phyloP scores from a whole-genome alignment of 2,888 invertebrate genomes.

The Synanthedon myopaeformis region DNA sequence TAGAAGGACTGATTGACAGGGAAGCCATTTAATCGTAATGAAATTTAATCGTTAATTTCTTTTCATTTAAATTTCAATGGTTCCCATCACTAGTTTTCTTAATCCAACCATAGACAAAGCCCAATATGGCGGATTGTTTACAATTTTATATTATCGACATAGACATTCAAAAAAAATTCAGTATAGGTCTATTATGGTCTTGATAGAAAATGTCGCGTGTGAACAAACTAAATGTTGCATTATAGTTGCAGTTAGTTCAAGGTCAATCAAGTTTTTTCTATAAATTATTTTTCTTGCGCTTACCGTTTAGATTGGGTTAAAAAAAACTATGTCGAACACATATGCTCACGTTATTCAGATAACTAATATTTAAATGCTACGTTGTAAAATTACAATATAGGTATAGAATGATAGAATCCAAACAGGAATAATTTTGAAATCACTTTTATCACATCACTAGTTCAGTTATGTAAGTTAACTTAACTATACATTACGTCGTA shows the following conservation, averaged over 20 bases:
- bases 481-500: slow-evolving; percentile 13
- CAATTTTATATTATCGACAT: too few species aligned
- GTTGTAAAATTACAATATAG: background rate
- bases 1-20: too few species aligned
- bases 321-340: slow-evolving; percentile 32
- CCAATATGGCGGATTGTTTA: too few species aligned
- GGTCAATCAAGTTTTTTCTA: background rate
- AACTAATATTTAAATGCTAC: slow-evolving; percentile 37
- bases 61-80: too few species aligned
- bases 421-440: slow-evolving; percentile 4
- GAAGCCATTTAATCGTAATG: too few species aligned
- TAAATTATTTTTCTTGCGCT: slow-evolving; percentile 10
- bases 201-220: too few species aligned
- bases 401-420: too few species aligned
- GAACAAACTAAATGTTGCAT: background rate
- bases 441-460: slow-evolving; percentile 43
- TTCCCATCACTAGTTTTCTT: too few species aligned
- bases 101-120: too few species aligned
- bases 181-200: too few species aligned
- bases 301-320: slow-evolving; percentile 28
- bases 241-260: background rate
- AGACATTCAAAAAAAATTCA: too few species aligned
- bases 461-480: slow-evolving; percentile 13
- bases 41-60: too few species aligned
- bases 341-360: slow-evolving; percentile 31